Evolutionary conservation across 2,797 vertebrate species (phyloP), one percentile per base, ranked within the genome.

Genomic region (Centropyge bicolor): DNA sequence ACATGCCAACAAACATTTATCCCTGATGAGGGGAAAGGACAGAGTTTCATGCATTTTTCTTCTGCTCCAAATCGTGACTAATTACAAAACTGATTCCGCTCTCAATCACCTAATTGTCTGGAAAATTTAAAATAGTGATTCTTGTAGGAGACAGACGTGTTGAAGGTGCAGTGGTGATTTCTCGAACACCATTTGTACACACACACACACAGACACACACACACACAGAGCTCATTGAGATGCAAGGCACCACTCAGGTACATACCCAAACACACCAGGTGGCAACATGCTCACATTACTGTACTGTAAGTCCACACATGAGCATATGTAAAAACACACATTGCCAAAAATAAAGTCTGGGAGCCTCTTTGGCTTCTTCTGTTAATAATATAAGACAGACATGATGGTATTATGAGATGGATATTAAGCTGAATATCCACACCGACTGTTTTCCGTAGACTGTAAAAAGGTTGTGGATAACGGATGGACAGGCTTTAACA

Each of bases 61-160:
- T 82, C 82, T 76, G 76, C 81, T 83, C 71, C 71, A 83, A 82
- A 89, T 91, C 72, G 86, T 48, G 67, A 85, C 73, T 91, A 83
- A 93, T 92, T 88, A 80, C 51, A 17, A 91, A 88, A 85, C 64
- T 74, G 76, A 87, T 90, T 80, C 67, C 86, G 84, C 82, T 78
- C 74, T 89, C 80, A 89, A 88, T 92, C 71, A 91, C 67, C 84
- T 93, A 91, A 93, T 93, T 88, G 86, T 68, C 84, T 86, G 89
- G 86, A 92, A 94, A 90, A 90, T 91, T 22, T 81, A 70, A 88
- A 88, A 86, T 74, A 81, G 78, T 59, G 74, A 83, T 82, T 89
- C 72, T 86, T 78, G 65, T 70, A 62, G 62, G 72, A 90, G 80
- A 87, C 76, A 87, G 85, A 80, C 74, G 46, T 74, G 57, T 69